Evolutionary conservation across 1,140 invertebrate genomes (phyloP), one percentile per base, ranked within the genome.

Genomic region (Calephelis nemesis): DNA sequence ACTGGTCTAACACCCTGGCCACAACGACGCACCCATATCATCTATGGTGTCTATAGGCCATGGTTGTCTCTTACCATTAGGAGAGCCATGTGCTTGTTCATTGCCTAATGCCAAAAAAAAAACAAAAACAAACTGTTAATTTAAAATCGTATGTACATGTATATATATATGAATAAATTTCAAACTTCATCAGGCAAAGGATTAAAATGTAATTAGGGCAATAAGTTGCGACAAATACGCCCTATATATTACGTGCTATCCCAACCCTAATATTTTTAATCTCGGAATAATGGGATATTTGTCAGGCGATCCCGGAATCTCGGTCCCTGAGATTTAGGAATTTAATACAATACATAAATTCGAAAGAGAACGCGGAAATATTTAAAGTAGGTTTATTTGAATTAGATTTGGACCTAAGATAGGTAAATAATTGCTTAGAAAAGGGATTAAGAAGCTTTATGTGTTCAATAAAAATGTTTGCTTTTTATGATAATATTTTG

Each of bases 261-360:
- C 50, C 15, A 19, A 19, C 15, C 50, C 15, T 54, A 19, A 54
- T 30, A 54, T 54, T 54, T 54, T 54, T 54, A 54, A 54, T 54
- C 50, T 52, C 49, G 15, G 49, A 3, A 52, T 52, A 52, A 52
- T 52, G n/a, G 49, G 50, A 54, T 54, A 50, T 50, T 50, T 52
- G 52, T 54, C 15, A 54, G 52, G 19, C 52, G 52, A 54, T 30
- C 9, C 30, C 19, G 15, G 52, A 54, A 15, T 9, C 19, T 9
- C 30, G 30, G 15, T 10, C 52, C 52, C 52, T 15, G 52, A 30
- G 52, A 58, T 58, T 58, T 58, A 30, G 52, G 52, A 30, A 30
- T 58, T 58, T 58, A 58, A 58, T 58, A 58, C 52, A 30, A 58
- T 30, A 58, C 52, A 58, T 58, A 58, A 58, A 58, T 58, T 58